These are phyloP conservation scores for Carapus acus DNA, from an alignment of 2,797 vertebrate species.

Conservation along the genomic window DNA sequence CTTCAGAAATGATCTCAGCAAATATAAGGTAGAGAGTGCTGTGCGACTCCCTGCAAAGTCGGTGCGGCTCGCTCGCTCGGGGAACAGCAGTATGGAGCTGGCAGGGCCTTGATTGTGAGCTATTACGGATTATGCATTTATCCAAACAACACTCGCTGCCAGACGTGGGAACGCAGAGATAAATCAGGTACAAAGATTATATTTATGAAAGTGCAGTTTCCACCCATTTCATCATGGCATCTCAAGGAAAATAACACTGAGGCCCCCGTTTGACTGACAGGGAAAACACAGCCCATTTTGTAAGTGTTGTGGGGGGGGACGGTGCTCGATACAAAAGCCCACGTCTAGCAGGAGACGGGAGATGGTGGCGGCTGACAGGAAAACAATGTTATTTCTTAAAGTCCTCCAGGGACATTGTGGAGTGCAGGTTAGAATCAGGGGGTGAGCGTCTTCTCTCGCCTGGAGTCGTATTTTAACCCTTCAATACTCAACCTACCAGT, in stretches of 20 bases:
- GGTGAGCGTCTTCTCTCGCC: slow-evolving; percentile 28
- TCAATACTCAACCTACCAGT: too few species aligned
- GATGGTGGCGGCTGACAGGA: slow-evolving; percentile 37
- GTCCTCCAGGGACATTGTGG: slow-evolving; percentile 2
- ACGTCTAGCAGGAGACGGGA: slow-evolving; percentile 31
- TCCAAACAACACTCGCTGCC: slow-evolving; percentile 10
- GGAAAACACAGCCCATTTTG: slow-evolving; percentile 34
- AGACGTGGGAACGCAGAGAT: slow-evolving; percentile 18
- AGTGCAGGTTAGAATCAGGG: slow-evolving; percentile 24
- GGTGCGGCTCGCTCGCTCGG: too few species aligned
- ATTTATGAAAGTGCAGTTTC: slow-evolving; percentile 40
- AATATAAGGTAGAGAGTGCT: too few species aligned
- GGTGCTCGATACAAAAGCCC: slow-evolving; percentile 36
- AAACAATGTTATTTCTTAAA: slow-evolving; percentile 29
- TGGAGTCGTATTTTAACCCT: slow-evolving; percentile 1
- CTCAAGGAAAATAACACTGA: slow-evolving; percentile 34
- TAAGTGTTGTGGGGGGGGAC: slow-evolving; percentile 24
- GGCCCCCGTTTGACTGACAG: slow-evolving; percentile 48
- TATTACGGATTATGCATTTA: background rate
- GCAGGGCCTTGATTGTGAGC: background rate
- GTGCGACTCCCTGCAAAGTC: too few species aligned
- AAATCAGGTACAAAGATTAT: slow-evolving; percentile 28
- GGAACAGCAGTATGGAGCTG: slow-evolving; percentile 6
- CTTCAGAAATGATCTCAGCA: too few species aligned
- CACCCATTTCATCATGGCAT: slow-evolving; percentile 54